phyloP scores from a whole-genome alignment of 2,113 vertebrate species.

The Pontoporia blainvillei region DNA sequence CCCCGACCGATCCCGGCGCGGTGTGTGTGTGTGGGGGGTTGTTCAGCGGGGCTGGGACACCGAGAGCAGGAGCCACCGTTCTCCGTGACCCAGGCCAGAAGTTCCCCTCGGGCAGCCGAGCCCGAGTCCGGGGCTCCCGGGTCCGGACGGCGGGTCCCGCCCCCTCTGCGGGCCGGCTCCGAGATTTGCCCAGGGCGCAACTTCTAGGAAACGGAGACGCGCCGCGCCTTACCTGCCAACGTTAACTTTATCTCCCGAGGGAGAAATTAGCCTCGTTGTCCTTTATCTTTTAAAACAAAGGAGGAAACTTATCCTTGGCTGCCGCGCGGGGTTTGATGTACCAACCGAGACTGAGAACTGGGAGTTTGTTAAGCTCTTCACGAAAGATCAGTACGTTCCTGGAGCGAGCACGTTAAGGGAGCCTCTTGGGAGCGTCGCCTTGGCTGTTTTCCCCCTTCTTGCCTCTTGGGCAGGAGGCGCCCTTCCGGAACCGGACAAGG shows the following conservation, averaged over 20 bases:
- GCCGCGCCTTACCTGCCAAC: not conserved
- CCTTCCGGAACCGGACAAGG: accelerated
- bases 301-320: not conserved
- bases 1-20: not conserved
- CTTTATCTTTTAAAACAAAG: slow-evolving; percentile 40
- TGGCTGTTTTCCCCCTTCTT: not conserved
- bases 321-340: not conserved
- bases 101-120: not conserved
- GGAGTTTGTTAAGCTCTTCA: not conserved
- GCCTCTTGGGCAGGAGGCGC: not conserved
- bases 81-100: not conserved
- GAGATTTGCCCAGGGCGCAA: not conserved
- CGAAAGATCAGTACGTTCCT: not conserved
- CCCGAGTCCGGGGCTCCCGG: not conserved
- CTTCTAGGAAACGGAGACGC: slow-evolving; percentile 46
- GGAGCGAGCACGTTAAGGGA: not conserved
- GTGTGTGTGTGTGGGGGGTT: not conserved
- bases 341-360: not conserved
- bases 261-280: not conserved
- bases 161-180: not conserved
- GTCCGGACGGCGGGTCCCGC: not conserved
- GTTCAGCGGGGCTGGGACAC: not conserved
- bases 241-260: not conserved
- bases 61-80: not conserved
- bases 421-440: not conserved